phyloP scores from a whole-genome alignment of 2,113 vertebrate genomes.

The Megaleporinus macrocephalus region DNA sequence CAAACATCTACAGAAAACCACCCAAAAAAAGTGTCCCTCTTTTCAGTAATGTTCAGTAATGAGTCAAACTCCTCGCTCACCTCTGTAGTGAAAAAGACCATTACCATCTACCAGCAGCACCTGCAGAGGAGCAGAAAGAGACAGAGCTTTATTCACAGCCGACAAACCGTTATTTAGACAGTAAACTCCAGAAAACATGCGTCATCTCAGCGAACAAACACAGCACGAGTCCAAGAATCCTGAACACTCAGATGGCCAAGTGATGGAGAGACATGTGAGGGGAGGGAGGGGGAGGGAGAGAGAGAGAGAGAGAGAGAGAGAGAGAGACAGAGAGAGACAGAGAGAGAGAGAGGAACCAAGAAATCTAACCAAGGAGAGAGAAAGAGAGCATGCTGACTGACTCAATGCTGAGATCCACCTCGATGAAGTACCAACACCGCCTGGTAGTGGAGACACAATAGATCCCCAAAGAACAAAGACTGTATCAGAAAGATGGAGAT shows the following conservation, averaged over 20 bases:
- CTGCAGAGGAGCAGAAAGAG: conserved; percentile 66
- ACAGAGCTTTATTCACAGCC: neutral
- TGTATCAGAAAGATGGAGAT: too few relatives aligned
- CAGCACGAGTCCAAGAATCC: neutral
- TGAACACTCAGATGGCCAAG: neutral
- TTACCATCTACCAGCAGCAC: conserved; percentile 95
- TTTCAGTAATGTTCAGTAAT: neutral
- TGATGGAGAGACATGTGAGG: neutral
- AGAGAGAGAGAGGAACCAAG: too few relatives aligned
- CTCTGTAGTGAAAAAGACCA: conserved; percentile 91
- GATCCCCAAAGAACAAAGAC: too few relatives aligned
- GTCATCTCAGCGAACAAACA: neutral
- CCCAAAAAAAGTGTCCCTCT: too few relatives aligned
- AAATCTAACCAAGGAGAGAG: neutral
- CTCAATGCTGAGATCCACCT: too few relatives aligned
- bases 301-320: neutral
- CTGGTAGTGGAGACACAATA: too few relatives aligned
- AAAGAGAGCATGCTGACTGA: neutral
- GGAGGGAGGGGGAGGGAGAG: neutral
- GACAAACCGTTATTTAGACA: neutral
- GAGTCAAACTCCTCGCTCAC: conserved; percentile 67
- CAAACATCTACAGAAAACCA: too few relatives aligned
- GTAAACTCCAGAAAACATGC: neutral
- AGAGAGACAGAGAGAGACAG: neutral
- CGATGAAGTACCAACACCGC: too few relatives aligned